Base-by-base conservation (phyloP, 2,797 vertebrate species). In the Picus viridis region DNA sequence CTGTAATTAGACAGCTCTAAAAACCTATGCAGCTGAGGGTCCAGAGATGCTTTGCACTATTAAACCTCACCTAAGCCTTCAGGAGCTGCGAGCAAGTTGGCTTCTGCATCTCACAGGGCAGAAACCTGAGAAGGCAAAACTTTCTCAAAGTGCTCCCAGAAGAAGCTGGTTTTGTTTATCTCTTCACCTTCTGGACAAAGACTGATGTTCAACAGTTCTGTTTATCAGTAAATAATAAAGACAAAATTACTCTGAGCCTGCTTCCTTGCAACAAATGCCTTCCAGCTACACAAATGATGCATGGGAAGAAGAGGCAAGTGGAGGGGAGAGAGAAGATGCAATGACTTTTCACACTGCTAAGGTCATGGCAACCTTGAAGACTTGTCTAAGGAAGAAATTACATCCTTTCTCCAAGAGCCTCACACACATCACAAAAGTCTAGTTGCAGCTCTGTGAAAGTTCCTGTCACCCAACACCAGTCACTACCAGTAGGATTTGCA, bases 291-390 rank as follows among this genome's bases (percentile, higher is more conserved):
- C 26, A 72, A 49, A 62, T 0, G 4, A 32, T 2, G 3, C 29
- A 45, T 4, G 14, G 20, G 24, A 1, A 0, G 34, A 64, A 74
- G 70, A 83, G 30, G 72, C 17, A 80, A 80, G 18, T 0, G 3
- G n/a, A 71, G 16, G 69, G 34, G 56, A 80, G 9, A 73, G 43
- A 61, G 78, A 65, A 69, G 43, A 45, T n/a, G 23, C 22, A 71
- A 0, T 34, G 73, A 75, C 32, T 89, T 76, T 53, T 77, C 59
- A 75, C 17, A 13, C 16, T 73, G 56, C 45, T 86, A 88, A 86
- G 57, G 80, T 94, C 81, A 57, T 3, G 8, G 39, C 58, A 96
- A 95, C 83, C 82, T 91, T 90, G 84, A 91, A 54, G 18, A 16
- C 30, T 84, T 43, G 70, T 81, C 73, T 59, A 88, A 64, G 39